Percentiles rank a stretch among this genome's conserved stretches.
Conservation (phyloP, 2,888 invertebrate species). For the Cantharis lateralis region DNA sequence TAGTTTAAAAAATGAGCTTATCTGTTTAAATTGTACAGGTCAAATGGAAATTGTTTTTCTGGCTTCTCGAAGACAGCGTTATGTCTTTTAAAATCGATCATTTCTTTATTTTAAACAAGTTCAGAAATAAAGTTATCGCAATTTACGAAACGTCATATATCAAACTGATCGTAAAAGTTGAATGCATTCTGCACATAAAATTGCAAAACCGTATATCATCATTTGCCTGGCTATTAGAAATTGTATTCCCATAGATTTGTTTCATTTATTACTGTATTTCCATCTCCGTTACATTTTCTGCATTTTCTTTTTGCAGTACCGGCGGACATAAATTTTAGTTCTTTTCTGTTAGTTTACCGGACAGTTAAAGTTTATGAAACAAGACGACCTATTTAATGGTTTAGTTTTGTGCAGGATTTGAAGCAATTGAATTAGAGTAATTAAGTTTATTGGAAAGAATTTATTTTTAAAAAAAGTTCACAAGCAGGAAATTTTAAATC, state of each 20-base stretch:
- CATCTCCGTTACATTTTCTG: background rate
- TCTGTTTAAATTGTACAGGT: no score
- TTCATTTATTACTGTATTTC: background rate
- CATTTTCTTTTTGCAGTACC: background rate
- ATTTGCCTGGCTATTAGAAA: background rate
- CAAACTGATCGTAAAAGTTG: background rate
- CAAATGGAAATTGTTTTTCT: background rate
- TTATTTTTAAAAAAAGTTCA: background rate
- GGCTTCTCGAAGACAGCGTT: background rate
- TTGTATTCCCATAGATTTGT: background rate
- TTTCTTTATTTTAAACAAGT: background rate
- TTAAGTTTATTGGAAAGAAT: background rate
- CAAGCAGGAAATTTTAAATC: background rate
- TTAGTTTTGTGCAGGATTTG: background rate
- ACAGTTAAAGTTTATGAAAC: background rate
- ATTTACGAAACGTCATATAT: background rate
- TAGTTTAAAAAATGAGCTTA: no score
- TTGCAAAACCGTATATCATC: background rate
- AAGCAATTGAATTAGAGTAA: background rate
- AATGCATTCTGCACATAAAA: background rate
- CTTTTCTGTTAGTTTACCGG: background rate
- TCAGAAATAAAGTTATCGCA: background rate
- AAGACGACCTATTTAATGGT: background rate
- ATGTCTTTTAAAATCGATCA: background rate
- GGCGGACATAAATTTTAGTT: background rate